Percentiles rank a stretch among this genome's conserved stretches.
These are phyloP conservation scores for Cyprinodon tularosa DNA, from an alignment of 2,113 vertebrate genomes.

Conservation along the genomic window DNA sequence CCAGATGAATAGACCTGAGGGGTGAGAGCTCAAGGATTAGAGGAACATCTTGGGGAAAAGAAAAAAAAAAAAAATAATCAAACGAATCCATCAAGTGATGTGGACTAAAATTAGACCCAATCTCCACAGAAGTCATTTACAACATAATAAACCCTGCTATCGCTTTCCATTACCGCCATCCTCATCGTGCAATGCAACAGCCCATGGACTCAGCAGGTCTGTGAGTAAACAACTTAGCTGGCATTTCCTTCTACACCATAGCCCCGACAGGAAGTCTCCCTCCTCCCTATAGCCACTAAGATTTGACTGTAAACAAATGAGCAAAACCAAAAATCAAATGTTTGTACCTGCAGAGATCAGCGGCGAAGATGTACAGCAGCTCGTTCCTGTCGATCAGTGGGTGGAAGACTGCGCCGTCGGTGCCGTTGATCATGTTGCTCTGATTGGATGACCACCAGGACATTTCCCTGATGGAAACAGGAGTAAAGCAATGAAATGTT, in stretches of 20 bases:
- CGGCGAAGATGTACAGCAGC: constrained; percentile 90
- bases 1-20: constrained; percentile 88
- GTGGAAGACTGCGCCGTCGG: constrained; percentile 93
- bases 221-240: constrained; percentile 1
- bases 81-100: not conserved
- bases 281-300: not conserved
- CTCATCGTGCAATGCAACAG: constrained; percentile 25
- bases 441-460: constrained; percentile 91
- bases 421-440: constrained; percentile 98
- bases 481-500: not conserved
- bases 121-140: not conserved
- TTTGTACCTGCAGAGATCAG: constrained; percentile 93
- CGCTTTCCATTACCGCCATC: not conserved
- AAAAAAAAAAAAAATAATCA: too few species aligned
- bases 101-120: not conserved
- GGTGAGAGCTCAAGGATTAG: not conserved
- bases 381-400: constrained; percentile 89
- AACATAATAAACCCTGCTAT: not conserved
- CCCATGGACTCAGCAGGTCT: not conserved
- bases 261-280: not conserved
- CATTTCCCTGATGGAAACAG: constrained; percentile 73
- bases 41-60: not conserved
- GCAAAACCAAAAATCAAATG: not conserved
- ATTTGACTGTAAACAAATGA: constrained; percentile 46
- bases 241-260: constrained; percentile 13